phyloP scores from a whole-genome alignment of 1,140 invertebrate genomes.

The Drosophila obscura region DNA sequence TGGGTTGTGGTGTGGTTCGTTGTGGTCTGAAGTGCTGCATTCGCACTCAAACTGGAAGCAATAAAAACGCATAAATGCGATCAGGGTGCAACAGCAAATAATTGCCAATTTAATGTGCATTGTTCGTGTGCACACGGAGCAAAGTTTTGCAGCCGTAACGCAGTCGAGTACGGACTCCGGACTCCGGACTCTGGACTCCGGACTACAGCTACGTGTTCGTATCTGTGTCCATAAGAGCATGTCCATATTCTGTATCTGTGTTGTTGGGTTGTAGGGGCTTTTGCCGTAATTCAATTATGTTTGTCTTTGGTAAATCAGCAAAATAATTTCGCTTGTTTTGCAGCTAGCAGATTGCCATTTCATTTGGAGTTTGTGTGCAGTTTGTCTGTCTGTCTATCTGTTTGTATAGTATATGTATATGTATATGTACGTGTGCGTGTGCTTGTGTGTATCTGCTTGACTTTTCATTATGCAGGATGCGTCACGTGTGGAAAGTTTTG shows the following conservation, averaged over 20 bases:
- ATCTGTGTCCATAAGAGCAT: slow-evolving; percentile 24
- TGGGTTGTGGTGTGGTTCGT: too few species aligned
- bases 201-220: slow-evolving; percentile 3
- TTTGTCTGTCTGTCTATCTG: background rate
- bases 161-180: slow-evolving; percentile 6
- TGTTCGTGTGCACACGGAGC: slow-evolving; percentile 50
- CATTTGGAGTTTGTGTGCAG: slow-evolving; percentile 44
- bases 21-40: background rate
- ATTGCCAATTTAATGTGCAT: slow-evolving; percentile 77
- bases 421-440: background rate
- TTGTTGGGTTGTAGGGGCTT: slow-evolving; percentile 31
- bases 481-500: slow-evolving; percentile 38
- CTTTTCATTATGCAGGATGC: slow-evolving; percentile 56
- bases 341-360: slow-evolving; percentile 49
- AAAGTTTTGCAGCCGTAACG: slow-evolving; percentile 30
- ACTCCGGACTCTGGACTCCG: too few species aligned
- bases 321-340: slow-evolving; percentile 74
- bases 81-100: slow-evolving; percentile 60
- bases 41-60: slow-evolving; percentile 22
- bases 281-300: slow-evolving; percentile 78
- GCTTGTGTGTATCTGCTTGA: slow-evolving; percentile 13
- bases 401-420: background rate
- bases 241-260: slow-evolving; percentile 21
- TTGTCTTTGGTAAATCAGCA: slow-evolving; percentile 80
- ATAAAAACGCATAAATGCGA: slow-evolving; percentile 55